phyloP scores from a whole-genome alignment of 2,888 invertebrate genomes.

The Anoplius nigerrimus region DNA sequence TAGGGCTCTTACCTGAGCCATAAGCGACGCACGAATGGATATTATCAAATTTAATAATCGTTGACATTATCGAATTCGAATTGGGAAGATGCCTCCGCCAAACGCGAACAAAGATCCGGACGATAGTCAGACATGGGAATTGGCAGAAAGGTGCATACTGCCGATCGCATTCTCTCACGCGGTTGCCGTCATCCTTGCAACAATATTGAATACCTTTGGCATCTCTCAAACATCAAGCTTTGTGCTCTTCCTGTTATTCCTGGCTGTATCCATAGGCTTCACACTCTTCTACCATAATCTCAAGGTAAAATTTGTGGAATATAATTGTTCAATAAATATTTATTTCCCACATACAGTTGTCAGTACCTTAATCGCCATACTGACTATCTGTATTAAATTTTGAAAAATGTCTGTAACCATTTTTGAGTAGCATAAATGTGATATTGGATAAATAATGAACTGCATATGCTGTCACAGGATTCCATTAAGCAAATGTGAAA shows the following conservation, averaged over 20 bases:
- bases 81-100: constrained; percentile 59
- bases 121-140: constrained; percentile 77
- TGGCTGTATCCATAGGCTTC: constrained; percentile 83
- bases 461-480: too few relatives aligned
- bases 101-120: constrained; percentile 68
- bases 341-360: too few relatives aligned
- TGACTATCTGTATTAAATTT: too few relatives aligned
- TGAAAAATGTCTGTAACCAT: too few relatives aligned
- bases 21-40: constrained; percentile 54
- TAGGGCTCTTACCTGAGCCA: constrained; percentile 54
- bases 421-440: too few relatives aligned
- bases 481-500: too few relatives aligned
- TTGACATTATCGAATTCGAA: constrained; percentile 18
- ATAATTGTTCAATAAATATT: too few relatives aligned
- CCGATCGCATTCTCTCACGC: constrained; percentile 89
- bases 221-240: constrained; percentile 87
- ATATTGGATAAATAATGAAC: too few relatives aligned
- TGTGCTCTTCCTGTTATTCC: constrained; percentile 86
- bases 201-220: constrained; percentile 82
- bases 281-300: constrained; percentile 90
- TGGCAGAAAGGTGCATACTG: constrained; percentile 84
- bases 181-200: constrained; percentile 84
- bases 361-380: too few relatives aligned
- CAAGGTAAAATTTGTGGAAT: constrained; percentile 85
- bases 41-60: constrained; percentile 44